Base-by-base conservation (phyloP, 2,113 vertebrate species). In the Macaca mulatta region DNA sequence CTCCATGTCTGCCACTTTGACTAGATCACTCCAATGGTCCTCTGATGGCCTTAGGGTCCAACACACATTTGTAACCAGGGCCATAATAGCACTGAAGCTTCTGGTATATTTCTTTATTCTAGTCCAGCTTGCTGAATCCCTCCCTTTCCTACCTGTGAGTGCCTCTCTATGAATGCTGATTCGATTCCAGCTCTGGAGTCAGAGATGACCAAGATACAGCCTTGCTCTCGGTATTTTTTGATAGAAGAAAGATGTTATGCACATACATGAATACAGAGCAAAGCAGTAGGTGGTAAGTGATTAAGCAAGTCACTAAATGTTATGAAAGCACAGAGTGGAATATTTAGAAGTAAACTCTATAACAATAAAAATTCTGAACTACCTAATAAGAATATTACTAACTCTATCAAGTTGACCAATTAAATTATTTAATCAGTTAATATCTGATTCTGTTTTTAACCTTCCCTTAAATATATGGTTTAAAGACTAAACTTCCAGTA, bases 391-490 rank as follows among this genome's bases (percentile, higher is more conserved):
- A 96, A 59, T 84, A 72, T 32, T 72, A 83, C 27, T 59, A 82
- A 88, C 25, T 48, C 30, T 79, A 77, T 86, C 30, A 69, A 90
- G 78, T 22, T 38, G 32, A 59, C 40, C 69, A 30, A 22, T 43
- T 82, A 78, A 86, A 64, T 64, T 64, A 64, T 64, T 64, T 64
- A 64, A 64, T 64, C 61, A 14, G 30, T 64, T 52, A 86, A 75
- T 86, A 72, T 82, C 82, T 59, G 11, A 84, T 48, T 93, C 25
- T 87, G 14, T 55, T 89, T 96, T 93, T 90, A 83, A 77, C 25
- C 32, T 61, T 67, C 12, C 32, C 18, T 80, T 91, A 89, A 94
- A 67, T 45, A 40, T 45, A 74, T 35, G 52, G 67, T 40, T 91
- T 87, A 89, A 88, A 69, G 75, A 40, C 43, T 32, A 92, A 80